phyloP scores from a whole-genome alignment of 2,797 vertebrate species.

The Poeciliopsis turneri region DNA sequence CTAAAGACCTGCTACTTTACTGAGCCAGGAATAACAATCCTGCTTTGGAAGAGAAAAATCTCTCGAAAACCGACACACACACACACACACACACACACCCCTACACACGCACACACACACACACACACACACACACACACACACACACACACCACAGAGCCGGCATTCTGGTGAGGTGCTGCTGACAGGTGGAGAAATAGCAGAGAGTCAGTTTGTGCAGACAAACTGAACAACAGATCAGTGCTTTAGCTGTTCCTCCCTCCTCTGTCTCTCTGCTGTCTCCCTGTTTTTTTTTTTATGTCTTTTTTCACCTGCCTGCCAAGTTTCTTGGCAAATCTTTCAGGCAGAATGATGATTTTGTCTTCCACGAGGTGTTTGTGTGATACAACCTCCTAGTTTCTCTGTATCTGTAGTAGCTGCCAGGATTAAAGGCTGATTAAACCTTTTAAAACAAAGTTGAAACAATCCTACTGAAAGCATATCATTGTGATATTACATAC shows the following conservation, averaged over 20 bases:
- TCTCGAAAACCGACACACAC: constrained; percentile 6
- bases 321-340: constrained; percentile 56
- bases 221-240: constrained; percentile 78
- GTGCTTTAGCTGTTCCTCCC: constrained; percentile 61
- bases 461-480: background rate
- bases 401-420: constrained; percentile 8
- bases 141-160: constrained; percentile 1
- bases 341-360: constrained; percentile 51
- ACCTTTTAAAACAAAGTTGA: constrained; percentile 1
- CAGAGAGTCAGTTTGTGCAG: constrained; percentile 68
- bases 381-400: constrained; percentile 34
- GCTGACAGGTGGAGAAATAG: constrained; percentile 74
- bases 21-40: constrained; percentile 75
- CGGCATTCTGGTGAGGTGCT: constrained; percentile 49
- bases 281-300: constrained; percentile 44
- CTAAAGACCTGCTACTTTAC: constrained; percentile 62
- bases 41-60: constrained; percentile 49
- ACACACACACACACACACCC: constrained; percentile 4
- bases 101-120: background rate
- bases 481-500: background rate
- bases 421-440: background rate
- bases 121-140: constrained; percentile 16
- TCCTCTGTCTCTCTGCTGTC: constrained; percentile 55
- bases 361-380: constrained; percentile 6
- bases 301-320: constrained; percentile 69